A percentile compares a stretch with the other conserved stretches of the same genome.
Evolutionary conservation across 2,113 vertebrate genomes (phyloP).

Genomic region (Strigops habroptila): DNA sequence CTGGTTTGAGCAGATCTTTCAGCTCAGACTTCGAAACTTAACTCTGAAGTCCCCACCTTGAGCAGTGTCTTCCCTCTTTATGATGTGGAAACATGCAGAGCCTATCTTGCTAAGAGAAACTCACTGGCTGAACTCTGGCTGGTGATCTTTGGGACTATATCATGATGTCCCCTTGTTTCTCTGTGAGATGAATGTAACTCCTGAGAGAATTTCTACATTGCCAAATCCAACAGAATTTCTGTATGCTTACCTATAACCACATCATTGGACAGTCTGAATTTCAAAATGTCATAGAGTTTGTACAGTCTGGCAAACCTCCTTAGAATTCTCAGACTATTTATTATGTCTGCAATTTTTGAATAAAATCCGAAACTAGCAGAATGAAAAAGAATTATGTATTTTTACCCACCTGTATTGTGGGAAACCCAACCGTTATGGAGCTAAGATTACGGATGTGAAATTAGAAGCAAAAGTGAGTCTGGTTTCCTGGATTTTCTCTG

Average conservation of each 20-base stretch:
- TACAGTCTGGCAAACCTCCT: neutral
- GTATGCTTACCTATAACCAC: neutral
- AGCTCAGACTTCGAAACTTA: neutral
- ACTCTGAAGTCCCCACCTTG: neutral
- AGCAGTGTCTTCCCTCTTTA: neutral
- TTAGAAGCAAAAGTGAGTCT: neutral
- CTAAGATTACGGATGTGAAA: neutral
- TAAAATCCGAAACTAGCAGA: neutral
- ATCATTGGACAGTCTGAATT: neutral
- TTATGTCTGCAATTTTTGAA: neutral
- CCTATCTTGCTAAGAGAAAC: neutral
- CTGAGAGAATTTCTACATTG: accelerated
- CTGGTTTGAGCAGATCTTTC: neutral
- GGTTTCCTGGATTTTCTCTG: neutral
- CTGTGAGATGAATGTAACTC: neutral
- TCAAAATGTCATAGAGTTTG: neutral
- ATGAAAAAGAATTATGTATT: neutral
- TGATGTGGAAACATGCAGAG: neutral
- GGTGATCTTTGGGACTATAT: neutral
- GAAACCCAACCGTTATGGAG: neutral
- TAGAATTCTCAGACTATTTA: neutral
- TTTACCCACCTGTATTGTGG: neutral
- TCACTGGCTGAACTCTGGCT: neutral
- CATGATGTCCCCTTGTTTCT: neutral
- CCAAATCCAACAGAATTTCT: neutral